Evolutionary conservation across 2,113 vertebrate species (phyloP).

Genomic region (Pelodiscus sinensis): DNA sequence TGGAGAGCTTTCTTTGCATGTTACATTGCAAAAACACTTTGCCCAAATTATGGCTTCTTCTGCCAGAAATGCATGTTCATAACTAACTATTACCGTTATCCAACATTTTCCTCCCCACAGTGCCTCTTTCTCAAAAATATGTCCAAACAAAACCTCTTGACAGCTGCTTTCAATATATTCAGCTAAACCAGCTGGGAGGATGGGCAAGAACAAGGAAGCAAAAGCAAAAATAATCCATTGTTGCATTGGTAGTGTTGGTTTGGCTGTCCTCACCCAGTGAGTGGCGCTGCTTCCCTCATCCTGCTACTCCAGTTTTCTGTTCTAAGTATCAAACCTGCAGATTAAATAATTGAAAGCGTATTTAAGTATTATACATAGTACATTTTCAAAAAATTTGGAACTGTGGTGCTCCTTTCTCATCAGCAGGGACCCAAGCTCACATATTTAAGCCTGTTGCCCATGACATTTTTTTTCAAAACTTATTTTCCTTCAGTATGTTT

Average conservation of each 20-base stretch:
- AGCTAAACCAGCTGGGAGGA: neutral
- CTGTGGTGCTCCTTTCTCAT: neutral
- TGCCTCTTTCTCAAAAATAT: neutral
- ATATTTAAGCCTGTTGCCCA: neutral
- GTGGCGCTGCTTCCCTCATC: neutral
- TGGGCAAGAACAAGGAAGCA: neutral
- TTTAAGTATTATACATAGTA: neutral
- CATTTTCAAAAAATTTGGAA: neutral
- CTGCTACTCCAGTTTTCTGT: neutral
- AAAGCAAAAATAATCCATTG: neutral
- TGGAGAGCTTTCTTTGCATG: neutral
- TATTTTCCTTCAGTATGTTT: neutral
- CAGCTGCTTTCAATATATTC: neutral
- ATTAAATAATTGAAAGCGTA: neutral
- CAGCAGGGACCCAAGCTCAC: neutral
- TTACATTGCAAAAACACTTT: neutral
- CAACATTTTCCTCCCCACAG: neutral
- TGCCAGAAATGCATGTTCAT: neutral
- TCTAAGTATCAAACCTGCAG: accelerated
- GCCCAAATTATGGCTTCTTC: neutral
- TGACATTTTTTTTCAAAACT: neutral
- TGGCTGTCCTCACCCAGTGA: neutral
- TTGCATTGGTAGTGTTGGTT: neutral
- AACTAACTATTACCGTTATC: neutral
- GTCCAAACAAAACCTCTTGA: neutral